Evolutionary conservation across 2,888 invertebrate genomes (phyloP).

Genomic region (Aleiodes testaceus): DNA sequence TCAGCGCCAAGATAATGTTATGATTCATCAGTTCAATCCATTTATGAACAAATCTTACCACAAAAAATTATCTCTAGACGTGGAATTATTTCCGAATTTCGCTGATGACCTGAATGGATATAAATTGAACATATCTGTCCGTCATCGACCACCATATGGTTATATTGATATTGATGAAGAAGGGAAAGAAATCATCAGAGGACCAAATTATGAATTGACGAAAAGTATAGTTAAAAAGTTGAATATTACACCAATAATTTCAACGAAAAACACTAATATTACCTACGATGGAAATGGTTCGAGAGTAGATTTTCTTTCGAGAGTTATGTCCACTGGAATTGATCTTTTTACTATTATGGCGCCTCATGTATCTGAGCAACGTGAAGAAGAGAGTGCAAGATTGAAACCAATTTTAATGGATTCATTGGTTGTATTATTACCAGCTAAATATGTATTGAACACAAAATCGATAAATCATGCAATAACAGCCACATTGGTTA

Average conservation of each 20-base stretch:
- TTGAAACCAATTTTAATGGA: conserved; percentile 24
- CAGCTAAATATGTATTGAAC: conserved; percentile 18
- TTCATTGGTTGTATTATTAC: conserved; percentile 47
- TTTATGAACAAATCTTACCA: conserved; percentile 42
- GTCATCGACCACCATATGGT: conserved; percentile 36
- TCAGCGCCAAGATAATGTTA: neutral
- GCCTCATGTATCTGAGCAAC: too few relatives aligned
- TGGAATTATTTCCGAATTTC: conserved; percentile 52
- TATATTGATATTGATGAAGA: neutral
- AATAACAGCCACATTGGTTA: conserved; percentile 16
- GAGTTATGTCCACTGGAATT: neutral
- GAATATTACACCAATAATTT: conserved; percentile 50
- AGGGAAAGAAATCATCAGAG: neutral
- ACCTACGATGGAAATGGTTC: neutral
- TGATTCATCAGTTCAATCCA: conserved; percentile 48
- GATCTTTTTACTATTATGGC: too few relatives aligned
- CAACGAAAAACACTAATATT: neutral
- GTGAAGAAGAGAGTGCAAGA: neutral
- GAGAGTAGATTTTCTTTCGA: neutral
- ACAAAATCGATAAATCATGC: conserved; percentile 1
- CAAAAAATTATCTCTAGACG: conserved; percentile 18
- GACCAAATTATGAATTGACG: conserved; percentile 39
- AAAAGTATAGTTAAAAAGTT: conserved; percentile 28
- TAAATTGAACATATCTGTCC: conserved; percentile 34
- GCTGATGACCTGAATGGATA: conserved; percentile 51